Evolutionary conservation across 2,888 invertebrate species (phyloP).

Genomic region (Leucophenga montana): DNA sequence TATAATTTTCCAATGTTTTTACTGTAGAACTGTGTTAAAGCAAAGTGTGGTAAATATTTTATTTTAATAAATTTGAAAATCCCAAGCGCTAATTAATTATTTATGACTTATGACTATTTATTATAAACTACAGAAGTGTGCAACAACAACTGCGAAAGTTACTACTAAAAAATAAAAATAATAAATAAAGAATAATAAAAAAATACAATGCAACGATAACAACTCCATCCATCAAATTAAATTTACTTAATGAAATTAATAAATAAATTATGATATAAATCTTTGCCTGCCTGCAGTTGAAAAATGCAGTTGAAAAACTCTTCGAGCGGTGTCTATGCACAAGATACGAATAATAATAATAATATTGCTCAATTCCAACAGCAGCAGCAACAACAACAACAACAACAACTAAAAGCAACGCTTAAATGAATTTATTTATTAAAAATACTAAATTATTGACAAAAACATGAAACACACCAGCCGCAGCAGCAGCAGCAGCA

Average conservation of each 20-base stretch:
- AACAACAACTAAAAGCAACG: slow-evolving; percentile 44
- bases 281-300: slow-evolving; percentile 38
- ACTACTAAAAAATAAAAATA: slow-evolving; percentile 26
- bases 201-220: slow-evolving; percentile 48
- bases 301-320: not conserved
- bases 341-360: not conserved
- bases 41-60: not conserved
- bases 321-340: not conserved
- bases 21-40: no score
- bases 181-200: slow-evolving; percentile 19
- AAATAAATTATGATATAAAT: slow-evolving; percentile 68
- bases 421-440: slow-evolving; percentile 57
- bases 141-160: slow-evolving; percentile 47
- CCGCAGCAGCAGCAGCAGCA: slow-evolving; percentile 32
- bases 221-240: slow-evolving; percentile 60
- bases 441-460: slow-evolving; percentile 60
- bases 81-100: not conserved
- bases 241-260: slow-evolving; percentile 68
- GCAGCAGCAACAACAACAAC: not conserved
- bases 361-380: slow-evolving; percentile 19
- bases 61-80: not conserved
- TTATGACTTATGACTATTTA: slow-evolving; percentile 24
- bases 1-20: not conserved
- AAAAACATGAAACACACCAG: slow-evolving; percentile 45
- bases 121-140: slow-evolving; percentile 58